Evolutionary conservation across 2,113 vertebrate species (phyloP), one percentile per base, ranked within the genome.

Genomic region (Dunckerocampus dactyliophorus): DNA sequence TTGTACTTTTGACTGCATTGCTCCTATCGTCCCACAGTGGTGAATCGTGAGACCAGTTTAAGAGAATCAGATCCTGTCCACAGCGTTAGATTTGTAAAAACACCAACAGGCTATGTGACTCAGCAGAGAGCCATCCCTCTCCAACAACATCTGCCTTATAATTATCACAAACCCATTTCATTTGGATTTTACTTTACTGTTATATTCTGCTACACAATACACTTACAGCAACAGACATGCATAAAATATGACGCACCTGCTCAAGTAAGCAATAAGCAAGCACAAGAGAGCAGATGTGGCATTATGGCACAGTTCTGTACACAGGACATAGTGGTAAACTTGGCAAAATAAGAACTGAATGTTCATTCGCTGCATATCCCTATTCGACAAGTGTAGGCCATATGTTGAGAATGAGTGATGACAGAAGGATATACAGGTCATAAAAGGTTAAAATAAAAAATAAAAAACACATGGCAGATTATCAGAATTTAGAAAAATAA

Each of bases 261-360:
- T 67, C 62, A 72, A 4, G 46, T 42, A 42, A 37, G 34, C 34
- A 53, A 48, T 14, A 4, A 45, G 22, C 53, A 15, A 75, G 34
- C 48, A 28, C 49, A 56, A 52, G 51, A 74, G 61, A 52, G 75
- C 61, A 69, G 45, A 81, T 46, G 31, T 17, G 54, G 75, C 50
- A 22, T 63, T 69, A 80, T 80, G 83, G 73, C 76, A 87, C 75
- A 64, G 74, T 74, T 70, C 45, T 74, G 47, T 68, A 75, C 67
- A 82, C 59, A 65, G 65, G 56, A 63, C 65, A 14, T 43, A 20
- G 42, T 63, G 72, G 39, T 42, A 62, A n/a, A 59, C 84, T 87
- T 89, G 86, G 88, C 86, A 88, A 82, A 69, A 15, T 65, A 62
- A 39, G 39, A 34, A 60, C 51, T 62, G 19, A 14, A 43, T 39